Base-by-base conservation (phyloP, 2,797 vertebrate genomes). In the Nyctalus aviator region DNA sequence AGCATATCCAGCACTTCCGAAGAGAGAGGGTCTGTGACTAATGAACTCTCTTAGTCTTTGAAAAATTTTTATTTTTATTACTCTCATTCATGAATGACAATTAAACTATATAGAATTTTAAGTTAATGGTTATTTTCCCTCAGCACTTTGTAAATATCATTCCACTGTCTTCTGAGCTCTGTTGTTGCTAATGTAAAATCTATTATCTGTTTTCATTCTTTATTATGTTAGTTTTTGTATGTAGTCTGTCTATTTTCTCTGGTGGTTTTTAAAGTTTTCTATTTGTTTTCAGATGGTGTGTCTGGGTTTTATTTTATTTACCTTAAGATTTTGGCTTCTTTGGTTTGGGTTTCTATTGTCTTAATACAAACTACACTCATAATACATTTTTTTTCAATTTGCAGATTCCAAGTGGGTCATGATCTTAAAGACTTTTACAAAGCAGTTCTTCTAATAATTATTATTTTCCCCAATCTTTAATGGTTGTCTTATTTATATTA, bases 241-340 rank as follows among this genome's bases (percentile, higher is more conserved):
- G 6, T 68, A 83, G 77, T 73, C 14, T 44, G 10, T 55, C 37
- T 82, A 41, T 86, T 71, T 21, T 86, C 48, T 92, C 46, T 64
- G 37, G 30, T 86, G 72, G 72, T 79, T 83, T 92, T 53, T 41
- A 86, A 53, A 59, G 53, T 89, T 85, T 92, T 88, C 41, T 91
- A 46, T 84, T 78, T 84, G 32, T 76, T 92, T 95, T 73, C 30
- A 90, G 27, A 25, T 37, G 37, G 71, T 87, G 18, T 90, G 27
- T 57, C 66, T 78, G 30, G 55, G 18, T 27, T 87, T 90, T 21
- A 66, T 87, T 90, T 12, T 55, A 73, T 64, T 87, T 21, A 66
- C 83, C 4, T 73, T 73, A 86, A 73, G 79, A 66, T 17, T 90
- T 57, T 46, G 32, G 30, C 48, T 89, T 87, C 71, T 92, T 83